phyloP scores from a whole-genome alignment of 1,140 invertebrate genomes.

The Bombus waltoni region DNA sequence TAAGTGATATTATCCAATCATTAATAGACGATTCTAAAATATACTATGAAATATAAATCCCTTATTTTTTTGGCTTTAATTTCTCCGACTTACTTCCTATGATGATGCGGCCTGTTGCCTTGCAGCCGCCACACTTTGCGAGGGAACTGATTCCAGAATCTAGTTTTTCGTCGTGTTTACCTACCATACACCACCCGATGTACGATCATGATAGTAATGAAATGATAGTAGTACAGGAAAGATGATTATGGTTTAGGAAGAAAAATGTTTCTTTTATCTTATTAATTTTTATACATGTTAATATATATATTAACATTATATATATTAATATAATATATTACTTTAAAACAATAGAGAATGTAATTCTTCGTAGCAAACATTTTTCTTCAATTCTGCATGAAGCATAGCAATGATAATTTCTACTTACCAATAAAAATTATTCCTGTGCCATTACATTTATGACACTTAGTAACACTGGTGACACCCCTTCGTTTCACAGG shows the following conservation, averaged over 20 bases:
- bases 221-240: conserved; percentile 75
- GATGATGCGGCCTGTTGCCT: conserved; percentile 80
- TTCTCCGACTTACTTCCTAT: conserved; percentile 81
- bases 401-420: not conserved
- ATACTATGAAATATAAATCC: conserved; percentile 61
- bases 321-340: too few relatives aligned
- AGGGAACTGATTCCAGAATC: conserved; percentile 80
- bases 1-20: not conserved
- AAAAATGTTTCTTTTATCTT: conserved; percentile 49
- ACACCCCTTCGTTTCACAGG: conserved; percentile 92
- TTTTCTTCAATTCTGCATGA: conserved; percentile 46
- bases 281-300: not conserved
- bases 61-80: conserved; percentile 73
- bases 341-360: not conserved
- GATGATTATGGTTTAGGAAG: conserved; percentile 55
- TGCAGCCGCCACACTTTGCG: conserved; percentile 80
- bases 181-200: conserved; percentile 80
- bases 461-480: conserved; percentile 92
- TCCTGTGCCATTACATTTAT: conserved; percentile 93
- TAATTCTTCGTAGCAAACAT: conserved; percentile 48
- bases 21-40: conserved; percentile 4
- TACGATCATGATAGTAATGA: conserved; percentile 80
- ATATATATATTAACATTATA: not conserved
- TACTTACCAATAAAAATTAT: conserved; percentile 90
- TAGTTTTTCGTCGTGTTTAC: conserved; percentile 81